A percentile compares a stretch with the other conserved stretches of the same genome.
These are phyloP conservation scores for Craterocephalus amniculus DNA, from an alignment of 2,797 vertebrate species.

Conservation along the genomic window DNA sequence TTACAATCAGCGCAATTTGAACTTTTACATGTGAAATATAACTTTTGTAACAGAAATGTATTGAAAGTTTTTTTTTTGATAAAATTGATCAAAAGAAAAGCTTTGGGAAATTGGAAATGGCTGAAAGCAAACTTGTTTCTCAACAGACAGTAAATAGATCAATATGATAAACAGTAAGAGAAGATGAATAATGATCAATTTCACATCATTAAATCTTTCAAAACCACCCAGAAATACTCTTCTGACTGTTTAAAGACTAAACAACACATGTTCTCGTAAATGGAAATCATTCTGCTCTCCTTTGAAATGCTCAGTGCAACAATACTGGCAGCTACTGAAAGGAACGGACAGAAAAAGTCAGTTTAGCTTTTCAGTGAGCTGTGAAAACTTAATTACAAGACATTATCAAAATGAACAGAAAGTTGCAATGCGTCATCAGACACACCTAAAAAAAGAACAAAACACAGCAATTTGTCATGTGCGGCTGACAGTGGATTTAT, in stretches of 20 bases:
- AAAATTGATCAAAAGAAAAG: background rate
- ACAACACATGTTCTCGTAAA: background rate
- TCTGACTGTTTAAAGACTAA: background rate
- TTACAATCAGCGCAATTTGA: background rate
- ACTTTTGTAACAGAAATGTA: background rate
- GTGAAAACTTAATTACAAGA: background rate
- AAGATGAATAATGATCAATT: background rate
- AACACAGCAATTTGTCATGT: constrained; percentile 1
- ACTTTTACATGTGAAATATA: background rate
- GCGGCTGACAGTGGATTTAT: constrained; percentile 24
- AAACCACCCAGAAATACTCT: background rate
- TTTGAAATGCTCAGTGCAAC: constrained; percentile 12
- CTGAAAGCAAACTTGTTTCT: background rate
- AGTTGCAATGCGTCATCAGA: constrained; percentile 28
- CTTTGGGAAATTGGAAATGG: background rate
- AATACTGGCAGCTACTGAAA: constrained; percentile 1
- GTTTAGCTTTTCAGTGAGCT: constrained; percentile 15
- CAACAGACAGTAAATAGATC: background rate
- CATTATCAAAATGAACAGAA: constrained; percentile 11
- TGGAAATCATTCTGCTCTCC: background rate
- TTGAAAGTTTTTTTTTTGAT: background rate
- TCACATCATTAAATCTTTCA: background rate
- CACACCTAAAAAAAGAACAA: constrained; percentile 33
- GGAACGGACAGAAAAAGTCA: background rate
- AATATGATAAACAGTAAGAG: background rate